Conservation (phyloP, 2,797 vertebrate species). For the Macropus fuliginosus region DNA sequence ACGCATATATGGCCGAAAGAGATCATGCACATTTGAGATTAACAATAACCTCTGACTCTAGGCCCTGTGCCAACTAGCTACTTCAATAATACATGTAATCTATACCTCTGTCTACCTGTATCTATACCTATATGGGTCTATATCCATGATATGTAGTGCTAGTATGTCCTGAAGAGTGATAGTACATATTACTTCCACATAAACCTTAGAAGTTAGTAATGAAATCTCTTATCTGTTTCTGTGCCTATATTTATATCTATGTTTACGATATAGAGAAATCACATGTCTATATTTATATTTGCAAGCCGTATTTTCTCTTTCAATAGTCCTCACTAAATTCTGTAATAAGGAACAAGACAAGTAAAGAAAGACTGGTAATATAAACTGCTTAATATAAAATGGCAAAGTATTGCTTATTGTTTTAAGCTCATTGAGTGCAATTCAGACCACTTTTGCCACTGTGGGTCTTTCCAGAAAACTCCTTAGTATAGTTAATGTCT, state of each 20-base stretch:
- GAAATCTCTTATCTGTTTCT: background rate
- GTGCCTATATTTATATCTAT: background rate
- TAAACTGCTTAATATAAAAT: slow-evolving; percentile 16
- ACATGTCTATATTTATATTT: background rate
- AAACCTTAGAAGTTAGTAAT: background rate
- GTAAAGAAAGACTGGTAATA: background rate
- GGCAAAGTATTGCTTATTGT: background rate
- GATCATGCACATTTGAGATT: background rate
- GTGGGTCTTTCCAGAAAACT: slow-evolving; percentile 6
- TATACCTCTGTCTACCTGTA: background rate
- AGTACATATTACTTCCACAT: background rate
- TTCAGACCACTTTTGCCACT: slow-evolving; percentile 3
- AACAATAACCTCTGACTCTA: background rate
- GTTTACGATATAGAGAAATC: background rate
- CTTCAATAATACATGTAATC: background rate
- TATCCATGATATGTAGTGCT: background rate
- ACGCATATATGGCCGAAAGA: background rate
- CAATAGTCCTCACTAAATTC: slow-evolving; percentile 15
- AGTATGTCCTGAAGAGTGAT: background rate
- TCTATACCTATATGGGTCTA: background rate
- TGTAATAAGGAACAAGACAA: background rate
- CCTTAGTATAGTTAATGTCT: slow-evolving; percentile 26
- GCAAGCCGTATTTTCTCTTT: background rate
- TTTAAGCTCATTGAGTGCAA: background rate
- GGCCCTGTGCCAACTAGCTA: background rate